A percentile compares a stretch with the other conserved stretches of the same genome.
phyloP scores from a whole-genome alignment of 2,113 vertebrate genomes.

The Tympanuchus pallidicinctus region DNA sequence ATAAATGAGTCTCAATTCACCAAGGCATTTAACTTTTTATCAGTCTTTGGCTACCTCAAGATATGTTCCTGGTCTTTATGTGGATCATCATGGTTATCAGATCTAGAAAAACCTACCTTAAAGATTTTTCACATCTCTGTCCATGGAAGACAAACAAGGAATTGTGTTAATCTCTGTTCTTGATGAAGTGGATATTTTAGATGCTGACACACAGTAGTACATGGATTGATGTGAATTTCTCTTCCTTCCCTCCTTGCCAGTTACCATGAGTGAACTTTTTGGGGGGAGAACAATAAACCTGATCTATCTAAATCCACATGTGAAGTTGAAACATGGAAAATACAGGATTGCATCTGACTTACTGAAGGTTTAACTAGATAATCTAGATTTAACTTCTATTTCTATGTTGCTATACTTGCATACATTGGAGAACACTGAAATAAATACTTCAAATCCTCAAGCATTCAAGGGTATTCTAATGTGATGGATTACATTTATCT shows the following conservation, averaged over 20 bases:
- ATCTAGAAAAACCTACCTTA: neutral
- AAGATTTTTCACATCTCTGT: neutral
- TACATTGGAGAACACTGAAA: neutral
- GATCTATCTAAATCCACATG: neutral
- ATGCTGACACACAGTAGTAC: neutral
- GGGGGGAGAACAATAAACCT: neutral
- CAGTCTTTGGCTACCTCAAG: rapidly evolving
- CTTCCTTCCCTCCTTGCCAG: neutral
- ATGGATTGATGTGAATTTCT: neutral
- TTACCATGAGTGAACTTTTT: neutral
- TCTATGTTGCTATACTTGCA: neutral
- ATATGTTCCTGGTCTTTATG: neutral
- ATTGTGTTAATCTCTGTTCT: neutral
- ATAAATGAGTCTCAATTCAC: neutral
- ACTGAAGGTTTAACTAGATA: neutral
- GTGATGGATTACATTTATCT: neutral
- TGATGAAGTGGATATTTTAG: neutral
- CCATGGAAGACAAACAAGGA: neutral
- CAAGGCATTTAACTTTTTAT: neutral
- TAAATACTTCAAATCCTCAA: neutral
- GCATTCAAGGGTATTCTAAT: neutral
- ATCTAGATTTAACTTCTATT: neutral
- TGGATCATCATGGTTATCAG: neutral
- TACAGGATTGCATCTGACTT: neutral
- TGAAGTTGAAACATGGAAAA: neutral